Base-by-base conservation (phyloP, 2,888 invertebrate species). In the Camponotus fellah region DNA sequence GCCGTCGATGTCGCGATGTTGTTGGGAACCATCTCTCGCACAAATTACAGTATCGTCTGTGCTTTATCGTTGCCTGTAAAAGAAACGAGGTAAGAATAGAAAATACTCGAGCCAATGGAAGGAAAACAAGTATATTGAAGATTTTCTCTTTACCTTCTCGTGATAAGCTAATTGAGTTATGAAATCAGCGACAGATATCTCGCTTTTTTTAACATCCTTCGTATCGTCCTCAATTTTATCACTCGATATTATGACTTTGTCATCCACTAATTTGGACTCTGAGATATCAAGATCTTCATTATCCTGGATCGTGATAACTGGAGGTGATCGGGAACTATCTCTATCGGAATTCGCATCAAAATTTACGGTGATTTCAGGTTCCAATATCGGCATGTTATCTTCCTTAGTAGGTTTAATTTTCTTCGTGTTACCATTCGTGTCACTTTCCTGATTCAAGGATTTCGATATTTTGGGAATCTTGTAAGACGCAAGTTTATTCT, bases 11-110 rank as follows among this genome's bases (percentile, higher is more conserved):
- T 69, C 94, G 90, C 5, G 93, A 90, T 1, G 93, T 92, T 21
- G 94, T 93, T 53, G 95, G 93, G 66, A 95, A 95, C 93, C 94
- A 94, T 74, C 94, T 92, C 84, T 95, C 95, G 81, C 95, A 95
- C 34, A 95, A 91, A 53, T 92, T 93, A 74, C 95, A 95, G 81
- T 95, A 95, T n/a, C 93, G 92, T 72, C 91, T 91, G 83, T 95
- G 94, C 34, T 91, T 94, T 86, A 95, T 95, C 62, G 94, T 94
- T 71, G 95, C 94, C 95, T 95, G 65, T 5, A 14, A 9, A 77
- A 49, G 9, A 46, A 46, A 46, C 3, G 1, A 2, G 5, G 60
- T 3, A 10, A 43, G 26, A 0, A 12, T 8, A 66, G 82, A 21
- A 3, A 9, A 4, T 6, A 53, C 40, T 43, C 1, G 0, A 62